Conservation (phyloP, 2,888 invertebrate genomes). For the Melanchra persicariae region DNA sequence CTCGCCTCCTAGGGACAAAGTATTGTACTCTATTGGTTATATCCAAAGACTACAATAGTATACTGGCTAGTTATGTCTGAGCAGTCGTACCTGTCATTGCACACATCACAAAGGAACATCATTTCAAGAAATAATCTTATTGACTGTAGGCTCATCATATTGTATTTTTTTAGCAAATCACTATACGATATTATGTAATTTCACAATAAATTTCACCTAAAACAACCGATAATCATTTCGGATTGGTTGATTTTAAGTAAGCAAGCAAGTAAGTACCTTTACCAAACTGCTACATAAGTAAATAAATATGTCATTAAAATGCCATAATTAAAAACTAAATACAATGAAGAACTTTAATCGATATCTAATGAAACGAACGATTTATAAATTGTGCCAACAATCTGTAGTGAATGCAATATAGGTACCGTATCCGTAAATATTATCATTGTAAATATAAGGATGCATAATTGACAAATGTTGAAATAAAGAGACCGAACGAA, state of each 20-base stretch:
- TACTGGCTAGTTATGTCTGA: no score
- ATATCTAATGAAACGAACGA: conserved; percentile 2
- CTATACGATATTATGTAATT: no score
- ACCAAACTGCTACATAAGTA: background rate
- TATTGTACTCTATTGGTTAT: no score
- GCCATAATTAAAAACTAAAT: background rate
- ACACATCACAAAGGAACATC: no score
- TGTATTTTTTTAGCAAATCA: no score
- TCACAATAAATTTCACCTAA: no score
- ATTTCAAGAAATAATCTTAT: no score
- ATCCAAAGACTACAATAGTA: no score
- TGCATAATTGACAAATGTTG: conserved; percentile 13
- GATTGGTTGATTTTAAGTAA: background rate
- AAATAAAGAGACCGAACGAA: conserved; percentile 9
- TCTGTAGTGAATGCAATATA: no score
- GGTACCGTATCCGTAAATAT: background rate
- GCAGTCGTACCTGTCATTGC: no score
- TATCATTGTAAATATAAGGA: background rate
- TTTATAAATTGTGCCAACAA: background rate
- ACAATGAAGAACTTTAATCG: background rate
- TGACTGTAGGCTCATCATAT: no score
- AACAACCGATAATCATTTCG: background rate
- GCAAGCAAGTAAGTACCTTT: background rate
- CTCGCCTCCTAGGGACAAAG: no score
- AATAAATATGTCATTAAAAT: conserved; percentile 8